phyloP scores from a whole-genome alignment of 2,113 vertebrate species.

The Microtus pennsylvanicus region DNA sequence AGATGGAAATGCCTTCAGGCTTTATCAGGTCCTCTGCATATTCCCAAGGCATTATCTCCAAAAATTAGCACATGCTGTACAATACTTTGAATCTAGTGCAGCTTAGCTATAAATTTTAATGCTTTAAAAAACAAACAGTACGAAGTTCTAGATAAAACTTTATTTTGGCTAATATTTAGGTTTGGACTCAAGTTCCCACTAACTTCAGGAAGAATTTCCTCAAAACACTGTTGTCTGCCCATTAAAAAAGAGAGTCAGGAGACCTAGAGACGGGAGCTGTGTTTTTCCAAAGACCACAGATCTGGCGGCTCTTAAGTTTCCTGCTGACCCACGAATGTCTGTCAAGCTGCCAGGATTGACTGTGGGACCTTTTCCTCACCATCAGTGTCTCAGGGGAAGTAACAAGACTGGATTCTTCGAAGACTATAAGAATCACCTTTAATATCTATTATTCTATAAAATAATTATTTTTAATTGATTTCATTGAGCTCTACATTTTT shows the following conservation, averaged over 20 bases:
- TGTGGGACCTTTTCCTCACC: background rate
- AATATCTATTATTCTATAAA: background rate
- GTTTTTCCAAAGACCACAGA: constrained; percentile 3
- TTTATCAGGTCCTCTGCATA: constrained; percentile 68
- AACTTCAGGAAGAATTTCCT: constrained; percentile 15
- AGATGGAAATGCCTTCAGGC: constrained; percentile 52
- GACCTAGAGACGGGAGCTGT: background rate
- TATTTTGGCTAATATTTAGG: constrained; percentile 73
- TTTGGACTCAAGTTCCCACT: constrained; percentile 55
- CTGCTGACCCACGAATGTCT: background rate
- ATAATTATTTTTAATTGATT: background rate
- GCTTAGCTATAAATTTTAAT: constrained; percentile 44
- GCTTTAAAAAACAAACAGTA: constrained; percentile 74
- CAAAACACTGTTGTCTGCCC: background rate
- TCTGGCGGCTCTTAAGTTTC: background rate
- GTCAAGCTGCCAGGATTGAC: background rate
- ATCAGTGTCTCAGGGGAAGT: background rate
- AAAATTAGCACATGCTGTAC: constrained; percentile 62
- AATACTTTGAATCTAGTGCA: constrained; percentile 22
- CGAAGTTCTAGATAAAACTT: constrained; percentile 64
- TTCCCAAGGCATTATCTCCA: constrained; percentile 58
- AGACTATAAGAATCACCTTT: background rate
- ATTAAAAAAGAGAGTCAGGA: background rate
- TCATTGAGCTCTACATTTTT: no score
- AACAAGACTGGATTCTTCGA: background rate